Evolutionary conservation across 2,888 invertebrate species (phyloP).

Genomic region (Saturnia japonica): DNA sequence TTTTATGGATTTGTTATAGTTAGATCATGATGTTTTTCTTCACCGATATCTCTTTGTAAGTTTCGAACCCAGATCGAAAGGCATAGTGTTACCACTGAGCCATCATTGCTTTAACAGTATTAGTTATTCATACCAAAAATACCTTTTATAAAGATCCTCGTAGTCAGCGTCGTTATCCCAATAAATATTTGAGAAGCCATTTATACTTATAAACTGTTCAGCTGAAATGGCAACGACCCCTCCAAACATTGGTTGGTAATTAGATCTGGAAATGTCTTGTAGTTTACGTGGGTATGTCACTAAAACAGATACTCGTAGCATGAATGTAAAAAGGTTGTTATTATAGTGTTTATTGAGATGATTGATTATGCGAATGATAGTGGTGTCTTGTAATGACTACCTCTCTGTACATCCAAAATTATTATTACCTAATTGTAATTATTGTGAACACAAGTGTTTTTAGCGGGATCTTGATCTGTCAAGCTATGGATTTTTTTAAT

Average conservation of each 20-base stretch:
- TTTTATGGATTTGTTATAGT: no score
- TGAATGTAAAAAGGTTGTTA: no score
- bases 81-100: not conserved
- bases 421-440: no score
- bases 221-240: constrained; percentile 93
- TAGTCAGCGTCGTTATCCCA: constrained; percentile 98
- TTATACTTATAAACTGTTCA: constrained; percentile 89
- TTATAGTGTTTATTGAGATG: no score
- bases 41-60: no score
- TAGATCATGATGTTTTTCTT: no score
- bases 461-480: no score
- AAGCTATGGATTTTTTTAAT: no score
- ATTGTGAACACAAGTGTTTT: no score
- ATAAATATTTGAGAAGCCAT: constrained; percentile 93
- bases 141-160: constrained; percentile 92
- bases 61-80: not conserved
- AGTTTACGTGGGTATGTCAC: not conserved
- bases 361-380: no score
- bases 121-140: constrained; percentile 23
- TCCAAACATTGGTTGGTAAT: constrained; percentile 72
- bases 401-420: no score
- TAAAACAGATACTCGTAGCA: not conserved
- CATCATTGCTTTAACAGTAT: not conserved
- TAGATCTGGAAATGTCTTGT: constrained; percentile 25
- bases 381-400: no score